Evolutionary conservation across 2,797 vertebrate species (phyloP).

Genomic region (Acanthis flammea): DNA sequence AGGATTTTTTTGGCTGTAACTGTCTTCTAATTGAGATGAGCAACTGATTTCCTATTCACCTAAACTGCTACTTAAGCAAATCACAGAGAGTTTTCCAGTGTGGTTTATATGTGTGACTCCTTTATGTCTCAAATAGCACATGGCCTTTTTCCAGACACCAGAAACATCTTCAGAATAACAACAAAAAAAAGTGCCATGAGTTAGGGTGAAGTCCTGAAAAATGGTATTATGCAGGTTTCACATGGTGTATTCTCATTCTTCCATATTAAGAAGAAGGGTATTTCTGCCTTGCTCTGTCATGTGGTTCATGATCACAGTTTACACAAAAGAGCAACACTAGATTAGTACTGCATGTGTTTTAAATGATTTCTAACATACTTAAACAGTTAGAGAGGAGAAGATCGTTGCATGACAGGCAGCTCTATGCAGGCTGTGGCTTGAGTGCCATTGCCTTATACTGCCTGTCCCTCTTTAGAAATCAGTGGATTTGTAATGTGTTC

Average conservation of each 20-base stretch:
- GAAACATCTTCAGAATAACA: neutral
- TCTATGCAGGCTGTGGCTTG: neutral
- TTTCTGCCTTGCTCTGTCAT: neutral
- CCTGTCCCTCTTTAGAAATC: neutral
- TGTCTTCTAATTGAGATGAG: neutral
- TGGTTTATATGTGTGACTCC: neutral
- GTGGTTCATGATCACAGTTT: neutral
- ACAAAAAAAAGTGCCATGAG: neutral
- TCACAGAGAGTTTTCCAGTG: neutral
- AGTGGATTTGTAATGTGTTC: neutral
- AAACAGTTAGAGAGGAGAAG: neutral
- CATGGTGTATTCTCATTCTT: neutral
- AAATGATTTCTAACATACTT: neutral
- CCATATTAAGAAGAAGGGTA: neutral
- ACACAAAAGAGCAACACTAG: neutral
- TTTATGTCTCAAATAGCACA: constrained; percentile 3
- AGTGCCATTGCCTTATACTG: neutral
- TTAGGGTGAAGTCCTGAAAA: neutral
- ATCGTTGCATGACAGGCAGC: neutral
- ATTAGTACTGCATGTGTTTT: neutral
- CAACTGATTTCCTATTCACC: constrained; percentile 27
- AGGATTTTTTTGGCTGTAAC: neutral
- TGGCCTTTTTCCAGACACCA: constrained; percentile 8
- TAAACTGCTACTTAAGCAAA: constrained; percentile 30
- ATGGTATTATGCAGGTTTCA: neutral